Evolutionary conservation across 2,113 vertebrate species (phyloP).

Genomic region (Myotis lucifugus): DNA sequence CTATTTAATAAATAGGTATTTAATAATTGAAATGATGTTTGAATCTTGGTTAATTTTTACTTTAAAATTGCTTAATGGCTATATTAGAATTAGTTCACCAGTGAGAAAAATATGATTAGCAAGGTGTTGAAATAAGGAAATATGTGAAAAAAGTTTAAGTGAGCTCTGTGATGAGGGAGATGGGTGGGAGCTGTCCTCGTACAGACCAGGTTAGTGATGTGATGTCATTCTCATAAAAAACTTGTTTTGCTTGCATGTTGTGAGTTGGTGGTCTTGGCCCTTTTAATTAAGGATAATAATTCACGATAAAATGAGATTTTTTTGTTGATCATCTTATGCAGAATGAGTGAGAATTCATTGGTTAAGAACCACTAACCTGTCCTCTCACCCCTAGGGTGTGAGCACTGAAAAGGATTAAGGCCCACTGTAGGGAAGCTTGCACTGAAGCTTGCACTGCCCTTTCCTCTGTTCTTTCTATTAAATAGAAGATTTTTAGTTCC

Average conservation of each 20-base stretch:
- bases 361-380: conserved; percentile 72
- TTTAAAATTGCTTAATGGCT: background rate
- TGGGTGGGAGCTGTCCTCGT: background rate
- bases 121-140: conserved; percentile 22
- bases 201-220: background rate
- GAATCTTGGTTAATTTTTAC: conserved; percentile 33
- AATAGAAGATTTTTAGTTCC: conserved; percentile 73
- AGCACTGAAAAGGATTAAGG: conserved; percentile 77
- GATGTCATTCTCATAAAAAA: background rate
- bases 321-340: conserved; percentile 44
- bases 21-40: conserved; percentile 2
- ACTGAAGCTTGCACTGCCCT: conserved; percentile 68
- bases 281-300: conserved; percentile 57
- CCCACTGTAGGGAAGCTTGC: conserved; percentile 72
- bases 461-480: conserved; percentile 73
- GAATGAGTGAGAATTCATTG: conserved; percentile 35
- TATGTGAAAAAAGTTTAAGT: background rate
- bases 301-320: conserved; percentile 67
- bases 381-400: conserved; percentile 42
- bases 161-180: background rate
- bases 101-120: conserved; percentile 39
- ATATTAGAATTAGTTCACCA: conserved; percentile 3
- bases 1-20: background rate
- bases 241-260: background rate
- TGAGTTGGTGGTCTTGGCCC: conserved; percentile 52